These are phyloP conservation scores for Panthera uncia DNA, from an alignment of 2,113 vertebrate species.

Conservation along the genomic window DNA sequence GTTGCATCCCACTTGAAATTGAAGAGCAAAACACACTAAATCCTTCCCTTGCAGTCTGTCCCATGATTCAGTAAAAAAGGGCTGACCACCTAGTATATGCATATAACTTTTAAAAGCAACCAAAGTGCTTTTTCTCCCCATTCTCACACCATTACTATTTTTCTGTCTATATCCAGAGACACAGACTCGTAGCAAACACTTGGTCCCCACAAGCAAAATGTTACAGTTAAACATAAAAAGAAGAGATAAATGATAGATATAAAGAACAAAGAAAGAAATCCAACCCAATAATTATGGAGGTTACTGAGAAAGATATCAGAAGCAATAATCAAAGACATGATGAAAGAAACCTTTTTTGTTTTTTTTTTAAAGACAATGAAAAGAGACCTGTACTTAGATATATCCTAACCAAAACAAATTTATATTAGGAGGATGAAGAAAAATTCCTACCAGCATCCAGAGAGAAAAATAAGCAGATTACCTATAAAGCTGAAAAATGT, in stretches of 20 bases:
- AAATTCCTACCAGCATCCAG: neutral
- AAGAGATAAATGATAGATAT: neutral
- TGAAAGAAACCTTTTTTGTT: neutral
- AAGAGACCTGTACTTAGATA: neutral
- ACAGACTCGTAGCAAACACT: neutral
- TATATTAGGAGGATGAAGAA: neutral
- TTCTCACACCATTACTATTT: neutral
- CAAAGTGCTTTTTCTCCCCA: neutral
- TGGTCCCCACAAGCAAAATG: neutral
- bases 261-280: neutral
- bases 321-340: conserved; percentile 20
- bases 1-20: neutral
- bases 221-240: neutral
- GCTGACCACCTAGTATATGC: neutral
- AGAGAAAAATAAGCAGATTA: neutral
- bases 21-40: neutral
- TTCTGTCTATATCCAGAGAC: neutral
- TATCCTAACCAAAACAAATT: neutral
- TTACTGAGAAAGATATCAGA: conserved; percentile 24
- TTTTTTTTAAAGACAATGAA: neutral
- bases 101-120: neutral
- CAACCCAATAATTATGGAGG: neutral
- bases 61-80: neutral
- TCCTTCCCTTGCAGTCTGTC: neutral
- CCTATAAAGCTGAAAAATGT: conserved; percentile 30